Base-by-base conservation (phyloP, 1,140 invertebrate genomes). In the Magallana angulata region DNA sequence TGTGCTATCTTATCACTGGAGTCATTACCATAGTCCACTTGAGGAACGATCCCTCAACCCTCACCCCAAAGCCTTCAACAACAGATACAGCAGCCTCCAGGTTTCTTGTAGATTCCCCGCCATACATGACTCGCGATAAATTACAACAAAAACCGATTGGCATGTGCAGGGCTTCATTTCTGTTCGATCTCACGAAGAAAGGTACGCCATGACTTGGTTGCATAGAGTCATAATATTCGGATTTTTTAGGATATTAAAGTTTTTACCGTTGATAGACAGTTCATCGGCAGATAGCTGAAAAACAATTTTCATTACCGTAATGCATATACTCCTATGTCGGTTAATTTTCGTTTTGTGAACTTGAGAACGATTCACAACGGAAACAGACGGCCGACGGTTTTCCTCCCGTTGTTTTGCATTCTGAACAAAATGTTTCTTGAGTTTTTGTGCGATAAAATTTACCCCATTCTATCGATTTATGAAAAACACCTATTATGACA, bases 131-230 rank as follows among this genome's bases (percentile, higher is more conserved):
- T 18, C 24, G 68, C 68, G 68, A 76, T 76, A 76, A 76, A 30
- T 30, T 12, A 76, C 24, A 76, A 76, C 68, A 76, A 76, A 76
- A 76, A 76, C 68, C 68, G 18, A 76, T 76, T 76, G 68, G 68
- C 68, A 76, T 76, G 68, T 76, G 68, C 68, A 9, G 36, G 14
- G 68, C 36, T 76, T 76, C 68, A 76, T 8, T 7, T 76, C 68
- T 76, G 68, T 76, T 76, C 68, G 68, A 76, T 76, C 36, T 76
- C 68, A 76, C 7, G 18, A 76, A 30, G 68, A 76, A 62, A 62
- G 24, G 24, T 76, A 76, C 36, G 9, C 12, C 36, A 76, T 24
- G 24, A 76, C 68, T 76, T 76, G 24, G 9, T 76, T 76, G 68
- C 68, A 76, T 76, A 76, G 24, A 76, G 68, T 76, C 68, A 76